Evolutionary conservation across 2,888 invertebrate genomes (phyloP).

Genomic region (Cosmia pyralina): DNA sequence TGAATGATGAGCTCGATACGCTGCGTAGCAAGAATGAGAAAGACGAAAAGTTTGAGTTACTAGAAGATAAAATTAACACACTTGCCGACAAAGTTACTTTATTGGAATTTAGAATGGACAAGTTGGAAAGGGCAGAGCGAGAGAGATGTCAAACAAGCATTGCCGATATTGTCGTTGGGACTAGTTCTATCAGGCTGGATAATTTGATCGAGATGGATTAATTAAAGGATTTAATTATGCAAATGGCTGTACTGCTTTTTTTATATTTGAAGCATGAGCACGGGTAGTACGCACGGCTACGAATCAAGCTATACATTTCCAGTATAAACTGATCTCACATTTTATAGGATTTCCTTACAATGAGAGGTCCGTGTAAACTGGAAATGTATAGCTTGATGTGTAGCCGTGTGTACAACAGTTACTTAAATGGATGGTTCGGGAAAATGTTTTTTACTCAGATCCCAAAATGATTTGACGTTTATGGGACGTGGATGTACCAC

Average conservation of each 20-base stretch:
- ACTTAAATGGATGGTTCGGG: not conserved
- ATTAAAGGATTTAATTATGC: no score
- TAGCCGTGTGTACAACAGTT: no score
- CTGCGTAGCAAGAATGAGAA: constrained; percentile 50
- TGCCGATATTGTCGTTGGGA: constrained; percentile 24
- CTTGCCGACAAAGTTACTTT: constrained; percentile 66
- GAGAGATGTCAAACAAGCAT: not conserved
- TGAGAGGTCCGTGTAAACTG: no score
- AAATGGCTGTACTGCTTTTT: constrained; percentile 5
- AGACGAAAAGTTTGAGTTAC: constrained; percentile 53
- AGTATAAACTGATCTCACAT: no score
- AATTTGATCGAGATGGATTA: constrained; percentile 40
- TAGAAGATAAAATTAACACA: constrained; percentile 62
- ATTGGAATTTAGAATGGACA: constrained; percentile 68
- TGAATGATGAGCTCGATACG: constrained; percentile 69
- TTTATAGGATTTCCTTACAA: no score
- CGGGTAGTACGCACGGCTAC: no score
- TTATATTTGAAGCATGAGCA: constrained; percentile 4
- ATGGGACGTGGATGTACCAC: not conserved
- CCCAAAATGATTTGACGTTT: constrained; percentile 1
- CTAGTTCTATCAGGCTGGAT: constrained; percentile 22
- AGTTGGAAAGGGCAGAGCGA: constrained; percentile 60
- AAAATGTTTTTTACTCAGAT: not conserved
- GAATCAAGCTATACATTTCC: no score
- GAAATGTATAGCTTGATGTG: no score